Evolutionary conservation across 2,888 invertebrate species (phyloP).

Genomic region (Punctoribates punctum): DNA sequence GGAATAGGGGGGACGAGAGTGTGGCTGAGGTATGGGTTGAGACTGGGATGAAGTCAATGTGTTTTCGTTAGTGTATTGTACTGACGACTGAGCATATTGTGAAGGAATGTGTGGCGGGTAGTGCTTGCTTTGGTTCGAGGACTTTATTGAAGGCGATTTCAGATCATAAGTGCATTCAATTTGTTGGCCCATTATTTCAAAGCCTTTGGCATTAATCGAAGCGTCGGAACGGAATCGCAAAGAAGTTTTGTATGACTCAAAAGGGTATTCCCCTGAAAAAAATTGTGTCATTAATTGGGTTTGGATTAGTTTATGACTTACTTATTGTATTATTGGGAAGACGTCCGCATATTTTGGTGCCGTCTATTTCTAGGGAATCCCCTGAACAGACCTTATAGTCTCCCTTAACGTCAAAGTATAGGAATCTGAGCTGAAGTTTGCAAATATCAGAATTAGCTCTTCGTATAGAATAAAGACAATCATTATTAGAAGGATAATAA

Average conservation of each 20-base stretch:
- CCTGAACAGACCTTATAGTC: conserved; percentile 44
- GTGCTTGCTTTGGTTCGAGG: neutral
- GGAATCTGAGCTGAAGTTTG: conserved; percentile 48
- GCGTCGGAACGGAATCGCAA: conserved; percentile 49
- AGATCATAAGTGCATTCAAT: conserved; percentile 45
- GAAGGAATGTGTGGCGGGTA: neutral
- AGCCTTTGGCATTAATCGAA: conserved; percentile 48
- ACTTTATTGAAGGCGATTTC: neutral
- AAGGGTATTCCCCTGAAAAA: conserved; percentile 47
- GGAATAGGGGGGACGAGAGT: conserved; percentile 1
- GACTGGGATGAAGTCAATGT: neutral
- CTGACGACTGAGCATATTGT: conserved; percentile 5
- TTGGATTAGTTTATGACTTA: conserved; percentile 42
- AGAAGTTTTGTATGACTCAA: conserved; percentile 47
- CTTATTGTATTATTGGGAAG: conserved; percentile 46
- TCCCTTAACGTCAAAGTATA: conserved; percentile 48
- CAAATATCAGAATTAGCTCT: conserved; percentile 47
- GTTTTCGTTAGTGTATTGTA: conserved; percentile 5
- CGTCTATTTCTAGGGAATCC: conserved; percentile 49
- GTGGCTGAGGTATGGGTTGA: conserved; percentile 27
- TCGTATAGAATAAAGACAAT: conserved; percentile 48
- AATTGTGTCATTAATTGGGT: too few relatives aligned
- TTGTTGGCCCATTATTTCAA: conserved; percentile 48
- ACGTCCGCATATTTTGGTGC: conserved; percentile 48
- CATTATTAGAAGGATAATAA: conserved; percentile 45